Evolutionary conservation across 2,797 vertebrate species (phyloP).

Genomic region (Anolis apletophallus): DNA sequence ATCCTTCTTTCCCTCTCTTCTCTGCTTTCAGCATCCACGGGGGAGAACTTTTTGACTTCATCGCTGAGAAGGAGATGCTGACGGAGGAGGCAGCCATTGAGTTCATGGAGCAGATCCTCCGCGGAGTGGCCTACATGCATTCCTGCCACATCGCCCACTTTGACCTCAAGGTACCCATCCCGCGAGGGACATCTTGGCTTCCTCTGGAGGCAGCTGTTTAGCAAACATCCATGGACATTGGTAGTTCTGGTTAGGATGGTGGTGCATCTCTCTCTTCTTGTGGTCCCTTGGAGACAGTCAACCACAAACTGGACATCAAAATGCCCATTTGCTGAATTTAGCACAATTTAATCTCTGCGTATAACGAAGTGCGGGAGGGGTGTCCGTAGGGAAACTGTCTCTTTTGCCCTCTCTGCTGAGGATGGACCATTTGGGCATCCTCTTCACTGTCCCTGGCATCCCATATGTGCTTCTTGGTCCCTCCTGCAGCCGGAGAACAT

Average conservation of each 20-base stretch:
- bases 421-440: no score
- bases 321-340: no score
- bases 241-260: background rate
- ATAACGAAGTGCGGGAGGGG: background rate
- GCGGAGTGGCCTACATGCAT: conserved; percentile 79
- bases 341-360: no score
- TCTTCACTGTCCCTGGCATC: background rate
- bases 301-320: no score
- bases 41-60: conserved; percentile 89
- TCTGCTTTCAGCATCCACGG: conserved; percentile 78
- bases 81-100: conserved; percentile 83
- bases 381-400: background rate
- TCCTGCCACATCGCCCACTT: conserved; percentile 78
- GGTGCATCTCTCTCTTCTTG: background rate
- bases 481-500: conserved; percentile 82
- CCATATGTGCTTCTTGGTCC: no score
- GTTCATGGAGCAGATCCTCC: conserved; percentile 85
- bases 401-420: background rate
- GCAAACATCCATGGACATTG: no score
- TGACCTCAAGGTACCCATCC: conserved; percentile 82
- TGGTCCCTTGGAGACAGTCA: background rate
- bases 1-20: background rate
- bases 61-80: conserved; percentile 84
- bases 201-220: no score
- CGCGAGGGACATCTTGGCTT: no score